Evolutionary conservation across 2,113 vertebrate species (phyloP), one percentile per base, ranked within the genome.

Genomic region (Phoxinus phoxinus): DNA sequence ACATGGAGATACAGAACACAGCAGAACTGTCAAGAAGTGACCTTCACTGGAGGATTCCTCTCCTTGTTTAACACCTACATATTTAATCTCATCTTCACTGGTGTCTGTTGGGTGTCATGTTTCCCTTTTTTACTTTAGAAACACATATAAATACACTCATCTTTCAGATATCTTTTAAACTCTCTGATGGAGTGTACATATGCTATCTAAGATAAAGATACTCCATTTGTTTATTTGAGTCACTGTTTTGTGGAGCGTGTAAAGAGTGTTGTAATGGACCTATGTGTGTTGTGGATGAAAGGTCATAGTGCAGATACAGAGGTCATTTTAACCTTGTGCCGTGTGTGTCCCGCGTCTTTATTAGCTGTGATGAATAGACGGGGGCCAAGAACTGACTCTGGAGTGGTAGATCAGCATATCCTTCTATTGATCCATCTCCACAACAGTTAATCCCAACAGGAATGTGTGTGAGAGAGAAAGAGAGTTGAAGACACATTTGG

Each of bases 371-470:
- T 89, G 79, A 87, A 89, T 87, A 86, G 83, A 83, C 51, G 8
- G 67, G 9, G 51, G 67, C 65, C 79, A 53, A 53, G 32, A 53
- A 44, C 67, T 73, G 76, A 87, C 73, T 83, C 85, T 84, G 59
- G 65, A 85, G 79, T 73, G 87, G 84, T 87, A 85, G 71, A 83
- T 89, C 88, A 87, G 88, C 88, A 85, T 84, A 83, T 85, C 78
- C 56, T 82, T 74, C 23, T 87, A 89, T 89, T 79, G 88, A 89
- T 89, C 74, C 78, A 85, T 85, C 74, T 58, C 79, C 48, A 67
- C 78, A 80, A 74, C 72, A 85, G 59, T 83, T 89, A 87, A 79
- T 87, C 88, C 86, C 86, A 75, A 32, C 77, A 86, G 85, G 74
- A 86, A n/a, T 21, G 25, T n/a, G 76, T 25, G 53, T 27, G 69